Evolutionary conservation across 2,888 invertebrate genomes (phyloP), one percentile per base, ranked within the genome.

Genomic region (Ornithoptera priamus): DNA sequence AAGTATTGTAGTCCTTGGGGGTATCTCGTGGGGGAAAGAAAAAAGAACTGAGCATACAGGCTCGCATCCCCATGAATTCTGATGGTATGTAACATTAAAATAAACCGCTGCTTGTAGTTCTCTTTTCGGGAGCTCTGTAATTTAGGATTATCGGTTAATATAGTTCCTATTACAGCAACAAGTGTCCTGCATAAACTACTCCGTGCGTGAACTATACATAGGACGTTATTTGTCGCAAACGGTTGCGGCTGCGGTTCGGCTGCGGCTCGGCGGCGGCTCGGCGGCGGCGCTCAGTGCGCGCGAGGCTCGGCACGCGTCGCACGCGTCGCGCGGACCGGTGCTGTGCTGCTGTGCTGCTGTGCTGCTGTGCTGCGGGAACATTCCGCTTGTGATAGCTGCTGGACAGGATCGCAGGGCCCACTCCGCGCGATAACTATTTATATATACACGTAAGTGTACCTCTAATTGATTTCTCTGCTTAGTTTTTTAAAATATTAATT

Each of bases 231-330:
- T 39, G 39, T 39, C 39, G 18, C 50, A 18, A 4, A 2, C 50
- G 8, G 50, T 17, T 50, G 18, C 15, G 5, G 50, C 50, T 22
- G 18, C 15, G 3, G 18, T n/a, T 1, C 53, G 18, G 53, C n/a
- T 1, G 17, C 18, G 18, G 53, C n/a, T 1, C 53, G 18, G 18
- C 18, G 1, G 53, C 53, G 53, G 53, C n/a, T 10, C 53, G 36
- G 36, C 36, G 39, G 39, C 10, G 39, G 56, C 7, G 63, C 15
- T 70, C 70, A 71, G 71, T 71, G 62, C 59, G 53, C 71, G 62
- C 68, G 62, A 59, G 66, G 58, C 62, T 62, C 59, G 58, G 62
- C 50, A 57, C 62, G 50, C 15, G 56, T 17, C 18, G 58, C 65
- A 59, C 62, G 69, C n/a, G 69, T 58, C 50, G 58, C 57, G 46